Base-by-base conservation (phyloP, 2,113 vertebrate genomes). In the Grus americana region DNA sequence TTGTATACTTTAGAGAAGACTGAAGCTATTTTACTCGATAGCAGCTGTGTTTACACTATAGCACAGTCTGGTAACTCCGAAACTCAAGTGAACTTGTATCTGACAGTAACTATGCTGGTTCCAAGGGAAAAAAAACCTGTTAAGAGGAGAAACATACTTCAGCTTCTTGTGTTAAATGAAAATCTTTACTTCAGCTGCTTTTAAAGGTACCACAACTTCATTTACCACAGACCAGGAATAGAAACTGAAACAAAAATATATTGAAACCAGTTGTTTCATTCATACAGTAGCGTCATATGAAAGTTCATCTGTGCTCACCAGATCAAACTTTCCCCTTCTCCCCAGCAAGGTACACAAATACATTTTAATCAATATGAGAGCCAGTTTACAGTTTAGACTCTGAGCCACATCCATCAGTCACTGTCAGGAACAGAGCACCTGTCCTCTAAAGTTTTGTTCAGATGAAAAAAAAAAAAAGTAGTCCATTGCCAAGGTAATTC, bases 31-130 rank as follows among this genome's bases (percentile, higher is more conserved):
- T 95, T 88, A 90, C 86, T 92, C 59, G 1, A 83, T 0, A 95
- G 86, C 95, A 96, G 90, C 92, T 96, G 95, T 95, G 90, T 96
- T 96, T 96, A 95, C 91, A 96, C 89, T 95, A 71, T 63, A 96
- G 93, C 88, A 94, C 86, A 97, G 95, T 93, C 93, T 97, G 93
- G 88, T 95, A 96, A 84, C 95, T 93, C 93, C 1, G 34, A 95
- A 96, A 87, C 84, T 86, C 90, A 83, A 86, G 40, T 91, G 90
- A 96, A 94, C 95, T 94, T 90, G 16, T 11, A 96, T 81, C 87
- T 0, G 1, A 95, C 62, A 86, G 88, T n/a, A 83, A 94, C 86
- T 75, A 46, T 11, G 46, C 70, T 87, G 74, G 66, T 76, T 95
- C 66, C 78, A 94, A 79, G 58, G 66, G 44, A 5, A 81, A 92